Evolutionary conservation across 2,113 vertebrate species (phyloP), one percentile per base, ranked within the genome.

Genomic region (Cephalopholis sonnerati): DNA sequence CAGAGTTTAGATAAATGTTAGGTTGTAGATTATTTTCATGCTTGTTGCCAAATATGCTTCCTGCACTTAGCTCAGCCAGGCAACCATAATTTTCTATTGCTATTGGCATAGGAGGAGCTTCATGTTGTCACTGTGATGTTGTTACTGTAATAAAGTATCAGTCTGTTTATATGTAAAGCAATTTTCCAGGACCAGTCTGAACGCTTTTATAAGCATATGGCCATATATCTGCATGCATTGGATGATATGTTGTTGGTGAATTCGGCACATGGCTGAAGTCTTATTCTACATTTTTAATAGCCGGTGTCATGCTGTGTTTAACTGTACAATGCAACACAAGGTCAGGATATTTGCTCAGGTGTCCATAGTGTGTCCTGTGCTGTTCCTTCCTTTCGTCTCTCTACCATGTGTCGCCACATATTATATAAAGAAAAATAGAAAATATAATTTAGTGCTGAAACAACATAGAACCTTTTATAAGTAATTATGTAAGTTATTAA

Each of bases 1-100:
- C 25, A 67, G 16, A 44, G 66, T 68, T 61, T 77, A 44, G 48
- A 32, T 77, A 44, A 72, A 84, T 88, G 44, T 79, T 44, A 17
- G 3, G n/a, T 51, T 50, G 36, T 29, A 58, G 71, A 73, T 87
- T 77, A 53, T 74, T 86, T 78, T 68, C 29, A 24, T 65, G 20
- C 16, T 50, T 74, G 27, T 63, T 8, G 59, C 58, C 70, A 79
- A 39, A 48, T 36, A 54, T 16, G 36, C 50, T 17, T 76, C 58
- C 58, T 75, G 15, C 32, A 24, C 66, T 59, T 48, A 75, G 65
- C 70, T 62, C n/a, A 62, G 65, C 20, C 8, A 15, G 22, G 20
- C 61, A 67, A 36, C 12, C 29, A 66, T 20, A 61, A 6, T 41
- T n/a, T 41, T 65, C 63, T 63, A 5, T 71, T 79, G 24, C 77